phyloP scores from a whole-genome alignment of 2,797 vertebrate genomes.

The Lagodon rhomboides region DNA sequence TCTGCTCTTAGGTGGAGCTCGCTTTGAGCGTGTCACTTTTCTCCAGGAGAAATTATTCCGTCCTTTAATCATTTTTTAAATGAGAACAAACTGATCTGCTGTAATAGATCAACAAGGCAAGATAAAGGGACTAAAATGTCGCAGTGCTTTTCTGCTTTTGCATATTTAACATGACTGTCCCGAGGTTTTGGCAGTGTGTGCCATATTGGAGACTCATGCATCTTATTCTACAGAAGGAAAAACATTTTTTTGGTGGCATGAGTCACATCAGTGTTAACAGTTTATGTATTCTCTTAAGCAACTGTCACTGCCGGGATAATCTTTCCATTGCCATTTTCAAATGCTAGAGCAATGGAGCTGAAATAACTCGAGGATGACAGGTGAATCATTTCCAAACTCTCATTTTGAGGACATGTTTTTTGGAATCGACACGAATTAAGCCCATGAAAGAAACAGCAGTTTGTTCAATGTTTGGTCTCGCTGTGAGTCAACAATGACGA shows the following conservation, averaged over 20 bases:
- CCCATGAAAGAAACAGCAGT: conserved; percentile 15
- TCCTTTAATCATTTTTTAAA: conserved; percentile 28
- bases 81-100: conserved; percentile 21
- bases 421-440: conserved; percentile 26
- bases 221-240: conserved; percentile 48
- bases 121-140: conserved; percentile 3
- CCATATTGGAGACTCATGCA: conserved; percentile 28
- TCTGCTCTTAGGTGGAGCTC: conserved; percentile 45
- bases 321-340: conserved; percentile 35
- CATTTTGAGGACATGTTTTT: conserved; percentile 28
- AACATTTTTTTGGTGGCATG: conserved; percentile 39
- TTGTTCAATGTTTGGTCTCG: conserved; percentile 23
- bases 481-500: conserved; percentile 41
- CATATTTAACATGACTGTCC: conserved; percentile 34
- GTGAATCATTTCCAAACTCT: conserved; percentile 35
- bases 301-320: conserved; percentile 29
- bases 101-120: conserved; percentile 1
- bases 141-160: not conserved
- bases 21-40: conserved; percentile 38
- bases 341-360: conserved; percentile 32
- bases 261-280: conserved; percentile 39
- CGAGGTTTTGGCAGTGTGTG: conserved; percentile 19
- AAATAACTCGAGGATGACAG: conserved; percentile 27
- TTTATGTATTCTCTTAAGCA: conserved; percentile 43
- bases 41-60: conserved; percentile 9